Evolutionary conservation across 2,113 vertebrate genomes (phyloP).

Genomic region (Pavo muticus): DNA sequence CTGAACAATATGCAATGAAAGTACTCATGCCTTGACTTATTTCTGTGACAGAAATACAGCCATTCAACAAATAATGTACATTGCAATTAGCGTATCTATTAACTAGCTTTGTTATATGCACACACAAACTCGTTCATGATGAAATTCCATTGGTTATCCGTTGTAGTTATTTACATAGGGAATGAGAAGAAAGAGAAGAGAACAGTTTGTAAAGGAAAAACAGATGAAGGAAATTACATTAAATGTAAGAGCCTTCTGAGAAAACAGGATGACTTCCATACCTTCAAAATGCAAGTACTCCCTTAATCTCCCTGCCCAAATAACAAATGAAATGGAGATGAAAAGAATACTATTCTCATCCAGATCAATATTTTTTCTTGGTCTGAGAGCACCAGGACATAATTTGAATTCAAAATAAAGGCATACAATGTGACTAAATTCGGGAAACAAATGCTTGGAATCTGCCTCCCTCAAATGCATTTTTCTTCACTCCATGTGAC

Average conservation of each 20-base stretch:
- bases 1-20: neutral
- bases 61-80: neutral
- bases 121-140: neutral
- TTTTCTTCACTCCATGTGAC: neutral
- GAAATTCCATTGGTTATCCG: neutral
- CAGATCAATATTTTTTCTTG: neutral
- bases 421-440: neutral
- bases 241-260: constrained; percentile 1
- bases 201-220: neutral
- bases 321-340: neutral
- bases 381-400: neutral
- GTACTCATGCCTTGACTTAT: neutral
- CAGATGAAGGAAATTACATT: neutral
- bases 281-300: neutral
- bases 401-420: constrained; percentile 1
- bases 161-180: neutral
- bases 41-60: neutral
- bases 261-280: neutral
- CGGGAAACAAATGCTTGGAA: neutral
- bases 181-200: neutral
- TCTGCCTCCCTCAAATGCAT: neutral
- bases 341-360: neutral
- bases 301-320: neutral
- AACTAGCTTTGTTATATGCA: neutral
- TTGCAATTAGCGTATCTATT: neutral